Percentiles rank a stretch among this genome's conserved stretches.
Evolutionary conservation across 2,888 invertebrate genomes (phyloP).

Genomic region (Nomada flava): DNA sequence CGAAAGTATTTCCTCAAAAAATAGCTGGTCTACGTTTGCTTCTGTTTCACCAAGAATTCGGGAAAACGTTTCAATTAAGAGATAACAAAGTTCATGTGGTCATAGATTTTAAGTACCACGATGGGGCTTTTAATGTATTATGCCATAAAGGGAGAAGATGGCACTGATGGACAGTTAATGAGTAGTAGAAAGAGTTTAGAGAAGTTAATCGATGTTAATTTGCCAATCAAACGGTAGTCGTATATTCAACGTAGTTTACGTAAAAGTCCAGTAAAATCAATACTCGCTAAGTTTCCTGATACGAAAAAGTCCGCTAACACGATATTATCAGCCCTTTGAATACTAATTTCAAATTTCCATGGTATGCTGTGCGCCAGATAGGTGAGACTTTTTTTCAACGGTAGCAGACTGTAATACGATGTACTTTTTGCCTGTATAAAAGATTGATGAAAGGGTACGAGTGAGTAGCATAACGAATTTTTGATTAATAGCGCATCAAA

Average conservation of each 20-base stretch:
- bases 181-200: constrained; percentile 38
- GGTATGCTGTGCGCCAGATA: constrained; percentile 27
- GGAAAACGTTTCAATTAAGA: too few species aligned
- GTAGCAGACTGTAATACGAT: constrained; percentile 42
- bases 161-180: constrained; percentile 4
- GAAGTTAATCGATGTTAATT: constrained; percentile 67
- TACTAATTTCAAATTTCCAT: constrained; percentile 61
- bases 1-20: too few species aligned
- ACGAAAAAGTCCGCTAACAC: constrained; percentile 69
- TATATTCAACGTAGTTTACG: constrained; percentile 68
- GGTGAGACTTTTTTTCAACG: constrained; percentile 47
- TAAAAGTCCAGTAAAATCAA: constrained; percentile 75
- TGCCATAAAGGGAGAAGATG: background rate
- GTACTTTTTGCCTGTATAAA: constrained; percentile 54
- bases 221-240: constrained; percentile 65
- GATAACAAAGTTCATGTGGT: too few species aligned
- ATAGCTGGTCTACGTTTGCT: too few species aligned
- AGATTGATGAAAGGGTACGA: constrained; percentile 64
- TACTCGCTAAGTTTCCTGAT: constrained; percentile 69
- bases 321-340: constrained; percentile 67
- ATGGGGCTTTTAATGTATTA: background rate
- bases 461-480: constrained; percentile 55
- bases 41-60: too few species aligned
- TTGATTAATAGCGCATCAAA: constrained; percentile 61
- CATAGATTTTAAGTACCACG: constrained; percentile 10